A percentile compares a stretch with the other conserved stretches of the same genome.
Conservation (phyloP, 2,797 vertebrate species). For the Semaprochilodus insignis region DNA sequence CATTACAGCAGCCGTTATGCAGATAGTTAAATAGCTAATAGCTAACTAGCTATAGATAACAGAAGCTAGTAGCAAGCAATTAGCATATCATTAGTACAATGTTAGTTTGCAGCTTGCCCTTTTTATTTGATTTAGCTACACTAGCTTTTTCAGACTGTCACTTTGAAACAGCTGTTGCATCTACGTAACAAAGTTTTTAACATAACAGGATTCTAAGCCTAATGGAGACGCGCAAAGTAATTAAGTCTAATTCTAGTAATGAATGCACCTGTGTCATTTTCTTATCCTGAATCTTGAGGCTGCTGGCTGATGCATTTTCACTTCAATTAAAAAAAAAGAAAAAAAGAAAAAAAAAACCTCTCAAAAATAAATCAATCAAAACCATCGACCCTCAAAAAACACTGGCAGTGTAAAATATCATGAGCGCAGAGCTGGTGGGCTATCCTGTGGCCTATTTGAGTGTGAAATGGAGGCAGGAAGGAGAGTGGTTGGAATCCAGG, state of each 20-base stretch:
- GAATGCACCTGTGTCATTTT: not conserved
- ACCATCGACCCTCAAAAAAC: not conserved
- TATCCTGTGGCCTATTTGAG: conserved; percentile 41
- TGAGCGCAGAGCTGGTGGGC: conserved; percentile 7
- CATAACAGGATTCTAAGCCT: not conserved
- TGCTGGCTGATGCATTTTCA: not conserved
- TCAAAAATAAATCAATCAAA: conserved; percentile 16
- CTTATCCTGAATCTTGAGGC: not conserved
- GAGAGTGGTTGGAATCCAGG: conserved; percentile 50
- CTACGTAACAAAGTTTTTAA: not conserved
- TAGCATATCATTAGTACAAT: not conserved
- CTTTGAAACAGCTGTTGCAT: not conserved
- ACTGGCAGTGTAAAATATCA: conserved; percentile 20
- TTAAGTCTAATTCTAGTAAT: not conserved
- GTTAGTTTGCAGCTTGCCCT: not conserved
- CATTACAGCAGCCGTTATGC: too few relatives aligned
- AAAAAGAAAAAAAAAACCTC: not conserved
- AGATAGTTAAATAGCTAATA: too few relatives aligned
- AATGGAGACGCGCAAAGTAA: not conserved
- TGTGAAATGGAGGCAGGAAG: conserved; percentile 45
- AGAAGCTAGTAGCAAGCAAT: not conserved
- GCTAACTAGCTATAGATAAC: not conserved
- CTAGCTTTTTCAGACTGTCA: not conserved
- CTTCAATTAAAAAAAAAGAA: not conserved
- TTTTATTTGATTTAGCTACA: not conserved